A percentile compares a stretch with the other conserved stretches of the same genome.
phyloP scores from a whole-genome alignment of 2,797 vertebrate species.

The Holocentrus rufus region DNA sequence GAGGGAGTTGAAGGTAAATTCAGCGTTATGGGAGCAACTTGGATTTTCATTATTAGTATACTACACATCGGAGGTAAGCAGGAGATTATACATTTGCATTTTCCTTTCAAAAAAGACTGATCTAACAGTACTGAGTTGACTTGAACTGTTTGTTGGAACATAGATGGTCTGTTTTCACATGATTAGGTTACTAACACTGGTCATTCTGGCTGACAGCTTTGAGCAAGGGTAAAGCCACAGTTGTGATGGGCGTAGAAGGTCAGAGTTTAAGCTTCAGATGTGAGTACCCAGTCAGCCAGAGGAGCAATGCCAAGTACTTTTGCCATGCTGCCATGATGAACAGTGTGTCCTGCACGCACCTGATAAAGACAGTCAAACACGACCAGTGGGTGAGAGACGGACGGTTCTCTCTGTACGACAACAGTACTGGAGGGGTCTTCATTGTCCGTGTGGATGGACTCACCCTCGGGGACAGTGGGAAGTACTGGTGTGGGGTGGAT shows the following conservation, averaged over 20 bases:
- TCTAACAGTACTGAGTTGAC: background rate
- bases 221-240: conserved; percentile 6
- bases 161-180: background rate
- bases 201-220: conserved; percentile 45
- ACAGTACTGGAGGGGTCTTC: conserved; percentile 55
- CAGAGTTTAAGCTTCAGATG: conserved; percentile 45
- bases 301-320: conserved; percentile 50
- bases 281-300: conserved; percentile 24
- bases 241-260: conserved; percentile 45
- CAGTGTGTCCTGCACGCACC: fast-evolving
- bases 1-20: conserved; percentile 16
- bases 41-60: conserved; percentile 24
- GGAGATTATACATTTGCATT: background rate
- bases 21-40: conserved; percentile 42
- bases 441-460: conserved; percentile 42
- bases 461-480: conserved; percentile 50
- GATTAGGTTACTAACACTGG: conserved; percentile 3
- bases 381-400: conserved; percentile 26
- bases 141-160: background rate
- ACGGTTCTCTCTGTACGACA: conserved; percentile 65
- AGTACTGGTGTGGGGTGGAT: conserved; percentile 62
- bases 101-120: background rate
- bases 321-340: background rate
- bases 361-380: conserved; percentile 28
- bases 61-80: conserved; percentile 66